These are phyloP conservation scores for Premnoplex brunnescens DNA, from an alignment of 2,797 vertebrate genomes.

Conservation along the genomic window DNA sequence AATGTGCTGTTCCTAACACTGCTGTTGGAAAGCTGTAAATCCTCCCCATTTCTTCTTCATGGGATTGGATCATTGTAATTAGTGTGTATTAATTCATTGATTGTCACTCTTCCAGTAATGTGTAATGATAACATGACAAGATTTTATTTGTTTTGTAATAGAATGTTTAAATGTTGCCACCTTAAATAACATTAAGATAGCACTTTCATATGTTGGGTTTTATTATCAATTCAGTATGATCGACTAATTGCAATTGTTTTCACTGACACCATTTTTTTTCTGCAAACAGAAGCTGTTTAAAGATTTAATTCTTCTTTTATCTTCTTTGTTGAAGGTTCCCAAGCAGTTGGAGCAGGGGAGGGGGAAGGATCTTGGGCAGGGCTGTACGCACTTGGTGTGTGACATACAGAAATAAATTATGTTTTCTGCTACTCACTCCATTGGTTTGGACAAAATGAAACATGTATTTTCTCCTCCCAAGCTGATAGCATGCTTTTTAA, in stretches of 20 bases:
- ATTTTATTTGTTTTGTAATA: neutral
- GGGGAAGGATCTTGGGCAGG: neutral
- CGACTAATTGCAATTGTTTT: conserved; percentile 5
- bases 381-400: fast-evolving
- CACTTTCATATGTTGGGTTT: neutral
- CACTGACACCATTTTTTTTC: neutral
- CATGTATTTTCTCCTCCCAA: neutral
- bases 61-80: conserved; percentile 4
- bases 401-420: neutral
- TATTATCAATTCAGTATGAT: neutral
- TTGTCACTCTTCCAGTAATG: neutral
- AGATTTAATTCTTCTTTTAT: neutral
- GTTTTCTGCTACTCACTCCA: neutral
- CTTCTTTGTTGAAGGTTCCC: neutral
- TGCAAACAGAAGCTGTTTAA: conserved; percentile 33
- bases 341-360: neutral
- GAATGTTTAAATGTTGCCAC: neutral
- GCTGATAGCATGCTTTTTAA: neutral
- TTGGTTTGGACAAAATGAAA: neutral
- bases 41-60: neutral
- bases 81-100: neutral
- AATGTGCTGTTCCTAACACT: conserved; percentile 35
- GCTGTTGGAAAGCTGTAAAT: conserved; percentile 63
- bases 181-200: neutral
- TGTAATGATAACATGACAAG: neutral